Percentiles rank a stretch among this genome's conserved stretches.
Conservation (phyloP, 2,888 invertebrate genomes). For the Thalpophila matura region DNA sequence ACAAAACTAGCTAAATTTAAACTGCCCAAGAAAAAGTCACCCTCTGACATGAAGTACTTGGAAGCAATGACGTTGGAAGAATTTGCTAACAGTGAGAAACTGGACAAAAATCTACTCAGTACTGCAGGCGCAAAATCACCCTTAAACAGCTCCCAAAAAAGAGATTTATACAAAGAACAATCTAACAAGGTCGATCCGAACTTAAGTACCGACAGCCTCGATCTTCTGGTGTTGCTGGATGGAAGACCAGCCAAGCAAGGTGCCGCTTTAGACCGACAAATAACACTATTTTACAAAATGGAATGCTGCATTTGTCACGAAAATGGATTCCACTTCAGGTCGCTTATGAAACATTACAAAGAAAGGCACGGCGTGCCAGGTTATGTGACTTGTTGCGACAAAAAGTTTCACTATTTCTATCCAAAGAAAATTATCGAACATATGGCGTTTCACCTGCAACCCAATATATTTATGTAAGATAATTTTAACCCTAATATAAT, state of each 20-base stretch:
- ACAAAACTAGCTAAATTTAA: conserved; percentile 68
- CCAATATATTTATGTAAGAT: conserved; percentile 86
- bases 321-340: conserved; percentile 83
- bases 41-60: conserved; percentile 80
- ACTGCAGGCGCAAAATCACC: conserved; percentile 57
- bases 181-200: conserved; percentile 62
- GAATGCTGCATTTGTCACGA: conserved; percentile 88
- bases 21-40: conserved; percentile 74
- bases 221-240: conserved; percentile 81
- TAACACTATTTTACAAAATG: conserved; percentile 87
- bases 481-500: neutral
- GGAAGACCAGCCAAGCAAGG: conserved; percentile 86
- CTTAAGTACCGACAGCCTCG: conserved; percentile 71
- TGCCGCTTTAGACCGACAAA: conserved; percentile 83
- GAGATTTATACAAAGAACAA: conserved; percentile 62
- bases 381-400: conserved; percentile 86
- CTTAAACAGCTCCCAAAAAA: conserved; percentile 50
- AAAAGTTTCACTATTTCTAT: conserved; percentile 88
- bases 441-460: conserved; percentile 87
- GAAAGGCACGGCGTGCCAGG: conserved; percentile 88
- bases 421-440: conserved; percentile 88
- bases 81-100: conserved; percentile 79
- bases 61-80: conserved; percentile 86
- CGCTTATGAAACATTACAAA: conserved; percentile 87
- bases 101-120: conserved; percentile 79